Base-by-base conservation (phyloP, 2,797 vertebrate genomes). In the Alauda arvensis region DNA sequence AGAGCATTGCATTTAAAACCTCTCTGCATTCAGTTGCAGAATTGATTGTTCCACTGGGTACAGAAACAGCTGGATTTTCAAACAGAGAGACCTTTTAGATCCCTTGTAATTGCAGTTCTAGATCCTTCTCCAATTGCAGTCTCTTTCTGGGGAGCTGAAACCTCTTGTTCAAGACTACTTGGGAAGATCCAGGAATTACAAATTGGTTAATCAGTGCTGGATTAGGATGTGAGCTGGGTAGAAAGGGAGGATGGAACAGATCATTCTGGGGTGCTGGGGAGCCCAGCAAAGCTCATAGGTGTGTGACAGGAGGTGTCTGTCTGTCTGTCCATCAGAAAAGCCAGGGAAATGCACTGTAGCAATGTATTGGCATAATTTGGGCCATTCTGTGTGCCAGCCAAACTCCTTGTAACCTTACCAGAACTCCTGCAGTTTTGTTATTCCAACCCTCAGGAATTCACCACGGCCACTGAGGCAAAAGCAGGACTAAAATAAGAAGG, bases 51-150 rank as follows among this genome's bases (percentile, higher is more conserved):
- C 85, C 59, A 55, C 19, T 85, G 81, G 45, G 31, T 77, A 71
- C 43, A 91, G 76, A 83, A 86, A 56, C 45, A 93, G 85, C 63
- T 91, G 81, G 61, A 70, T 85, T 91, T 74, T 67, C 60, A 48
- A 80, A 65, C 37, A 75, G 70, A 85, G 45, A 45, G 72, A 94
- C 68, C 25, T 65, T 80, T 65, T 2, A 14, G 63, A 59, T 55
- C 70, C 49, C 25, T 29, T 67, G 33, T 60, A 39, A 67, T 67
- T 75, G 46, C 46, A 46, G 53, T 28, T 33, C 70, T 60, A 18
- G 62, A 53, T 52, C 53, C 40, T 67, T 60, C 53, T 39, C 39
- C 46, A 57, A 70, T 71, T 61, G 29, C 28, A 59, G 66, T 33
- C 25, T 70, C 17, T 57, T 60, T 42, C 45, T n/a, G 40, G 61